Evolutionary conservation across 2,113 vertebrate species (phyloP), one percentile per base, ranked within the genome.

Genomic region (Orcinus orca): DNA sequence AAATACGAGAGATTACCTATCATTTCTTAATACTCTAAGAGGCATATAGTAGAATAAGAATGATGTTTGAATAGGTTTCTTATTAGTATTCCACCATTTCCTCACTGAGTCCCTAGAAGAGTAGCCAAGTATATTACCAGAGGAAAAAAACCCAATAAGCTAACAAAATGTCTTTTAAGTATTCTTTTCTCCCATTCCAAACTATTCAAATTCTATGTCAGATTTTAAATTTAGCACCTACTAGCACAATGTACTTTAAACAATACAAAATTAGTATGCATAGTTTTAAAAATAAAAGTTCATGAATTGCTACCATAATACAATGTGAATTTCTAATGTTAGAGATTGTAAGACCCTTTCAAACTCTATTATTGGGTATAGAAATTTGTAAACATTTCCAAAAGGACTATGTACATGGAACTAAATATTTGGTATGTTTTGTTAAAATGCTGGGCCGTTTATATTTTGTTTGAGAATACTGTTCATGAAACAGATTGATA

Each of bases 391-490:
- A 94, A 77, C 33, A 86, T 91, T 84, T 88, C 20, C 36, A 55
- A 90, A 94, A 94, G 26, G 58, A n/a, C 63, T 41, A 83, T 68
- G 8, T 94, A 26, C 58, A 58, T 36, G n/a, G 7, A 73, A 44
- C 31, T 44, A 85, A 82, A 89, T 65, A 88, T 70, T 82, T 92
- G 47, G 9, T 67, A 68, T 63, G 31, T 80, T 93, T 91, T 87
- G 33, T 88, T 94, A 38, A 88, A 96, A 84, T 93, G 21, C n/a
- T 96, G 8, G 38, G 50, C 63, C 53, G 1, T 87, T 83, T 96
- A 74, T 68, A 93, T 92, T 96, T 93, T 95, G 36, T 62, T 92
- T 83, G 53, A 77, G 73, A 62, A 73, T 58, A 88, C 17, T 95
- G 31, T 88, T 95, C 67, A 70, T 55, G 41, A 90, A 90, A 36